These are phyloP conservation scores for Caranx ignobilis DNA, from an alignment of 2,113 vertebrate species.

Conservation along the genomic window DNA sequence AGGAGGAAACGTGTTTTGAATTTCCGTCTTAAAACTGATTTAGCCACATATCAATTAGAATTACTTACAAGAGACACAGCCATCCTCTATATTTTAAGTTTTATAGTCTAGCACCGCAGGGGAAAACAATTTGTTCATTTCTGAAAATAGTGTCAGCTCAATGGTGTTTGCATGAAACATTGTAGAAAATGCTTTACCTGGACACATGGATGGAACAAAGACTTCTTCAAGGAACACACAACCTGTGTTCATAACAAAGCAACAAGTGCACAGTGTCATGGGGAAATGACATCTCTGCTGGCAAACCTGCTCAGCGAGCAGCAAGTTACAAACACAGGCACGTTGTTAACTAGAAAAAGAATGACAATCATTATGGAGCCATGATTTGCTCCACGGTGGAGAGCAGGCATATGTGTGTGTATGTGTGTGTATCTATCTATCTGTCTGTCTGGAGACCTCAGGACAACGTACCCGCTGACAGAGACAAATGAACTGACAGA, in stretches of 20 bases:
- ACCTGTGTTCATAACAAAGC: neutral
- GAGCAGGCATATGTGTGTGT: neutral
- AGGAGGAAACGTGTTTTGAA: neutral
- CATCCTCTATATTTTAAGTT: neutral
- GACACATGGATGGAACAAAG: slow-evolving; percentile 12
- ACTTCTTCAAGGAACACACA: neutral
- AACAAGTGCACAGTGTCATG: neutral
- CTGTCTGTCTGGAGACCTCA: slow-evolving; percentile 50
- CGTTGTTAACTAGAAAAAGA: slow-evolving; percentile 2
- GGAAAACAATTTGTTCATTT: neutral
- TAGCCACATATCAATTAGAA: neutral
- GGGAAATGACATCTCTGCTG: neutral
- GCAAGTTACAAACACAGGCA: slow-evolving; percentile 5
- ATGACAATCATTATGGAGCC: slow-evolving; percentile 8
- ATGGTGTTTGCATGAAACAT: neutral
- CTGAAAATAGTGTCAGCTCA: neutral
- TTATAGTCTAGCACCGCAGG: neutral
- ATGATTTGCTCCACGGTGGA: slow-evolving; percentile 11
- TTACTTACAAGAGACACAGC: neutral
- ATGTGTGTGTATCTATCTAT: neutral
- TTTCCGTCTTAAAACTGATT: neutral
- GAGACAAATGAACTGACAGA: slow-evolving; percentile 11
- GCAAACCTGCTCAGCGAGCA: slow-evolving; percentile 6
- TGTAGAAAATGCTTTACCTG: neutral
- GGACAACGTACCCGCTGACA: slow-evolving; percentile 29